Conservation (phyloP, 2,797 vertebrate species). For the Tragelaphus eurycerus region DNA sequence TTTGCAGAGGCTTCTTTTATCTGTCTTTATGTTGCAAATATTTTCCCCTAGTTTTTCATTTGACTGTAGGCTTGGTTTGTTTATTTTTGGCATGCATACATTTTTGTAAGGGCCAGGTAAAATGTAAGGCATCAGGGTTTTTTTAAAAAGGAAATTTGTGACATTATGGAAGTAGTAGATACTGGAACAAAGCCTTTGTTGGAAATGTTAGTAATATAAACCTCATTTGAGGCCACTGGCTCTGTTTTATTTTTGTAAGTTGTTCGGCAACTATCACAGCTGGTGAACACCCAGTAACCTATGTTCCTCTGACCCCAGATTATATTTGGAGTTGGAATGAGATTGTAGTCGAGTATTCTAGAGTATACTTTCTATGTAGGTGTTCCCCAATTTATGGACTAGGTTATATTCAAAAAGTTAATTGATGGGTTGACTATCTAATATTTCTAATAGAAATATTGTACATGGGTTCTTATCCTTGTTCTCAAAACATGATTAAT, state of each 20-base stretch:
- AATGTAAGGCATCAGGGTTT: not conserved
- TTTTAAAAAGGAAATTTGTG: conserved; percentile 10
- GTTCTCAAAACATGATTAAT: not conserved
- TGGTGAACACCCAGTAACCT: not conserved
- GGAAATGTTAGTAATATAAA: not conserved
- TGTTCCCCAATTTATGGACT: not conserved
- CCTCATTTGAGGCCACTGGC: not conserved
- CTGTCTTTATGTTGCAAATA: not conserved
- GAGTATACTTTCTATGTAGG: not conserved
- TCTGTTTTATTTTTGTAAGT: conserved; percentile 10
- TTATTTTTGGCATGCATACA: not conserved
- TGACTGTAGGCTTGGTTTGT: not conserved
- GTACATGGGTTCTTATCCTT: not conserved
- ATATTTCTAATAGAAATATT: conserved; percentile 2
- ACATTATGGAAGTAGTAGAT: not conserved
- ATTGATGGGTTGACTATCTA: not conserved
- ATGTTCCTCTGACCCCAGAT: not conserved
- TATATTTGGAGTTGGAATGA: not conserved
- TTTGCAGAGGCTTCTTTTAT: not conserved
- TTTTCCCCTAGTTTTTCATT: not conserved
- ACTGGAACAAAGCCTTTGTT: conserved; percentile 22
- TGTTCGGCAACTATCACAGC: not conserved
- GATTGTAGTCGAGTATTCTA: not conserved
- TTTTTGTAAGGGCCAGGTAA: conserved; percentile 30
- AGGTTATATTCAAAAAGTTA: not conserved